Conservation (phyloP, 37 sponge, comb jelly and placozoan species). For the Agelas oroides region DNA sequence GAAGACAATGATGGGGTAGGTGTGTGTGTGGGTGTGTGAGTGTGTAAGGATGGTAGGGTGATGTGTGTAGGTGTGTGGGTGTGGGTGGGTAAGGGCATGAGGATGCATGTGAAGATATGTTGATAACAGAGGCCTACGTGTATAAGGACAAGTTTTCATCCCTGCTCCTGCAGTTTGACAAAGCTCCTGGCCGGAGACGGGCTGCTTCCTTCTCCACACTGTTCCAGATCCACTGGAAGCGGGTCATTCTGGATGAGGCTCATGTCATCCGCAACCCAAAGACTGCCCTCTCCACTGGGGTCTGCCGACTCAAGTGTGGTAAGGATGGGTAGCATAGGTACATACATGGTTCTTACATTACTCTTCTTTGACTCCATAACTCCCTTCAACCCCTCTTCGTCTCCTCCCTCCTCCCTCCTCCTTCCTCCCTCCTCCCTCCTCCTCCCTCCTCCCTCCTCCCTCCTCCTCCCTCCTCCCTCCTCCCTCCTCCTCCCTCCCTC, state of each 20-base stretch:
- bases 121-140: too few species aligned
- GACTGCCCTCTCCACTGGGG: constrained; percentile 58
- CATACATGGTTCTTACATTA: too few species aligned
- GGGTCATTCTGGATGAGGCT: constrained; percentile 83
- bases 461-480: too few species aligned
- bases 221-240: constrained; percentile 76
- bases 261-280: constrained; percentile 79
- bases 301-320: constrained; percentile 64
- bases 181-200: not conserved
- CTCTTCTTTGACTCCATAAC: not conserved
- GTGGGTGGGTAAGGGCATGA: not conserved
- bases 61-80: not conserved
- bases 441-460: too few species aligned
- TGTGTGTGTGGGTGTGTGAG: constrained; percentile 2
- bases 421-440: too few species aligned
- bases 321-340: not conserved
- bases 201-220: constrained; percentile 19
- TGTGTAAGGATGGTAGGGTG: not conserved
- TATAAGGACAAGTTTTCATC: too few species aligned
- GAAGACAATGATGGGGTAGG: not conserved
- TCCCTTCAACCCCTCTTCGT: not conserved
- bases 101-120: too few species aligned
- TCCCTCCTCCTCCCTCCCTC: too few species aligned
- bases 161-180: too few species aligned
- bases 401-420: too few species aligned